These are phyloP conservation scores for Xiphorhynchus elegans DNA, from an alignment of 2,113 vertebrate genomes.

Conservation along the genomic window DNA sequence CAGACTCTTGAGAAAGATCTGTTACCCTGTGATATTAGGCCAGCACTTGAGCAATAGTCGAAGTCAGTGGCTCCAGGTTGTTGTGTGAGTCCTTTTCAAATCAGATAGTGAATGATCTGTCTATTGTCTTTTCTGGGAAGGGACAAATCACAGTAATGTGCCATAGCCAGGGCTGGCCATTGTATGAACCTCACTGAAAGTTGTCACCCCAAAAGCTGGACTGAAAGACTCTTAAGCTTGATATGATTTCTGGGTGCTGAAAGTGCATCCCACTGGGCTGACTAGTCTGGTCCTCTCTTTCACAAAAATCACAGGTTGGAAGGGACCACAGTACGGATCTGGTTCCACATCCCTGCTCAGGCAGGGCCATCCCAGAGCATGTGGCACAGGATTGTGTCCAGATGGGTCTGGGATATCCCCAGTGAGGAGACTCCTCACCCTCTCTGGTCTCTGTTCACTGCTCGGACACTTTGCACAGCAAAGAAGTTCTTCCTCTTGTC, in stretches of 20 bases:
- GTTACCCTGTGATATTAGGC: neutral
- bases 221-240: neutral
- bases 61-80: neutral
- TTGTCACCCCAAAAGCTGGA: neutral
- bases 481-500: neutral
- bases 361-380: neutral
- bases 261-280: neutral
- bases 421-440: neutral
- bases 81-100: neutral
- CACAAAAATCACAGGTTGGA: neutral
- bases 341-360: neutral
- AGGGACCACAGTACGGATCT: neutral
- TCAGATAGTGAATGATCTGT: neutral
- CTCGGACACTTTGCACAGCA: neutral
- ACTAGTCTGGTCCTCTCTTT: neutral
- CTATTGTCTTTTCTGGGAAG: neutral
- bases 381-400: neutral
- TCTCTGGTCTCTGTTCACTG: neutral
- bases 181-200: neutral
- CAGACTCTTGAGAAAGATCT: neutral
- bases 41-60: neutral
- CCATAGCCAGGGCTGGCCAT: fast-evolving
- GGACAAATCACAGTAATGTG: neutral
- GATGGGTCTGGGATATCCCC: neutral
- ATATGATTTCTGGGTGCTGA: neutral